Evolutionary conservation across 2,888 invertebrate genomes (phyloP).

Genomic region (Stomorhina lunata): DNA sequence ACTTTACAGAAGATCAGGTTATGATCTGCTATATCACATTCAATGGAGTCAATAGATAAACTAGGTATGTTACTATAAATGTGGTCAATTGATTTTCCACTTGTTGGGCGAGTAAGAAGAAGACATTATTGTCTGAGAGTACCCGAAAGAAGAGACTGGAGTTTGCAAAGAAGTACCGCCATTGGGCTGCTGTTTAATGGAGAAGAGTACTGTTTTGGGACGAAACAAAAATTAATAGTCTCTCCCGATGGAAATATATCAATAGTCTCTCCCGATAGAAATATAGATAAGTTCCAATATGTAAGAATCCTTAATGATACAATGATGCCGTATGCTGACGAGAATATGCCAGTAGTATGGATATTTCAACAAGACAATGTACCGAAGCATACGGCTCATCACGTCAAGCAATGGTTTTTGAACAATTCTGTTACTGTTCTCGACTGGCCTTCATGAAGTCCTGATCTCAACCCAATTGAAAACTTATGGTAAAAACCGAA

Average conservation of each 20-base stretch:
- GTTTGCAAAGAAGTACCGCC: background rate
- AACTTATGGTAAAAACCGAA: slow-evolving; percentile 1
- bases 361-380: background rate
- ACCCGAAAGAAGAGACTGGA: background rate
- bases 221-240: background rate
- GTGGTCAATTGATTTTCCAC: background rate
- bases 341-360: background rate
- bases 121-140: slow-evolving; percentile 2
- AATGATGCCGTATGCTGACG: background rate
- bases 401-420: slow-evolving; percentile 7
- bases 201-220: background rate
- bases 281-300: slow-evolving; percentile 7
- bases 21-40: background rate
- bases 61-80: background rate
- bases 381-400: background rate
- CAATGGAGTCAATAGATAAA: background rate
- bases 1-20: too few species aligned
- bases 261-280: background rate
- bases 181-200: background rate
- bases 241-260: background rate
- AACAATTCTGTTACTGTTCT: background rate
- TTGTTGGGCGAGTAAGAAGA: background rate
- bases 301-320: background rate
- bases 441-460: slow-evolving; percentile 4
- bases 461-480: background rate